phyloP scores from a whole-genome alignment of 2,888 invertebrate genomes.

The Limenitis camilla region DNA sequence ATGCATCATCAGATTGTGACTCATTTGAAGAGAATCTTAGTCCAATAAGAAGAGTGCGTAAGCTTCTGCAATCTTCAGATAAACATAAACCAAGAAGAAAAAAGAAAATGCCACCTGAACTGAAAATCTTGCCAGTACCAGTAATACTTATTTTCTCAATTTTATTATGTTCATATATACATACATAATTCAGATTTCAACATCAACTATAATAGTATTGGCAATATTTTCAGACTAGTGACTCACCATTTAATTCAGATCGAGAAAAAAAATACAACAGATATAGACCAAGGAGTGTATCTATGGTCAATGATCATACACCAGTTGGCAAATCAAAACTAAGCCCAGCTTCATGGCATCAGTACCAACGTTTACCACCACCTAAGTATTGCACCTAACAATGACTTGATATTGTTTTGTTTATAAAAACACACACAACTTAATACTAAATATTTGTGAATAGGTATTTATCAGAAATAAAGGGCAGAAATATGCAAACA shows the following conservation, averaged over 20 bases:
- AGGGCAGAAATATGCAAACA: constrained; percentile 60
- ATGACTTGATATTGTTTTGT: background rate
- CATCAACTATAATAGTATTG: background rate
- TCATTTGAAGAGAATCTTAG: constrained; percentile 63
- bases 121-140: constrained; percentile 64
- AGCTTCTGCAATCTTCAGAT: constrained; percentile 49
- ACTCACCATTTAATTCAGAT: constrained; percentile 65
- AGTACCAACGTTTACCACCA: constrained; percentile 61
- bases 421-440: background rate
- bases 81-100: constrained; percentile 60
- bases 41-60: constrained; percentile 60
- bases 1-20: constrained; percentile 77
- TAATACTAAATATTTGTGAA: constrained; percentile 15
- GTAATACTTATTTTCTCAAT: constrained; percentile 33
- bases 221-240: constrained; percentile 53
- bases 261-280: constrained; percentile 52
- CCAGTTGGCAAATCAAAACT: constrained; percentile 54
- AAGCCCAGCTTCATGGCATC: constrained; percentile 69
- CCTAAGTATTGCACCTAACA: constrained; percentile 46
- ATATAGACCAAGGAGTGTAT: constrained; percentile 62
- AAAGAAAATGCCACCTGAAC: constrained; percentile 72
- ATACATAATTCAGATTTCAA: background rate
- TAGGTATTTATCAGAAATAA: constrained; percentile 60
- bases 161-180: background rate
- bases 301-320: constrained; percentile 53